A percentile compares a stretch with the other conserved stretches of the same genome.
These are phyloP conservation scores for Coryphaenoides rupestris DNA, from an alignment of 2,113 vertebrate species.

Conservation along the genomic window DNA sequence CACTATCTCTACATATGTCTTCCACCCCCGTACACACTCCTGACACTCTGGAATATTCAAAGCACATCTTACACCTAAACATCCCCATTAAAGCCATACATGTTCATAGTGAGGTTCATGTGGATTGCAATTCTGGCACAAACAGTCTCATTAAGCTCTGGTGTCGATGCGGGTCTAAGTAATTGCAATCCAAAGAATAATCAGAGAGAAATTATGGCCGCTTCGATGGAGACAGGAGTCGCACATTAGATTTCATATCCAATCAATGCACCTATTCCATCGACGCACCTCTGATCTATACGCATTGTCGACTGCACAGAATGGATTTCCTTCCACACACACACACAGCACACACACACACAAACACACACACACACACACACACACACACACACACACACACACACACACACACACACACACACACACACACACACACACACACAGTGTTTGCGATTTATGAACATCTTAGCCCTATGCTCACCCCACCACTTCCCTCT, in stretches of 20 bases:
- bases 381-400: neutral
- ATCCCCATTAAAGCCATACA: constrained; percentile 27
- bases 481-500: no score
- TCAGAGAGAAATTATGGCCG: constrained; percentile 52
- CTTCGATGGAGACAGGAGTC: constrained; percentile 41
- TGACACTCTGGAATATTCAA: neutral
- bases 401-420: constrained; percentile 15
- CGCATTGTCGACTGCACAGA: constrained; percentile 3
- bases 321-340: constrained; percentile 19
- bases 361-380: no score
- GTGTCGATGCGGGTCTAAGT: constrained; percentile 44
- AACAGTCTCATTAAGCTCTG: constrained; percentile 42
- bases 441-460: neutral
- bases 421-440: constrained; percentile 21
- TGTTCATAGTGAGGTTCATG: constrained; percentile 17
- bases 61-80: constrained; percentile 27
- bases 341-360: no score
- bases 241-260: constrained; percentile 46
- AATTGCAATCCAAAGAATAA: constrained; percentile 51
- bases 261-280: constrained; percentile 51
- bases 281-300: constrained; percentile 28
- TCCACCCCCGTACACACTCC: no score
- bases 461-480: no score
- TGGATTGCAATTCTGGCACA: constrained; percentile 46
- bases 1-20: neutral